Percentiles rank a stretch among this genome's conserved stretches.
Conservation (phyloP, 2,888 invertebrate species). For the Ophraella communa region DNA sequence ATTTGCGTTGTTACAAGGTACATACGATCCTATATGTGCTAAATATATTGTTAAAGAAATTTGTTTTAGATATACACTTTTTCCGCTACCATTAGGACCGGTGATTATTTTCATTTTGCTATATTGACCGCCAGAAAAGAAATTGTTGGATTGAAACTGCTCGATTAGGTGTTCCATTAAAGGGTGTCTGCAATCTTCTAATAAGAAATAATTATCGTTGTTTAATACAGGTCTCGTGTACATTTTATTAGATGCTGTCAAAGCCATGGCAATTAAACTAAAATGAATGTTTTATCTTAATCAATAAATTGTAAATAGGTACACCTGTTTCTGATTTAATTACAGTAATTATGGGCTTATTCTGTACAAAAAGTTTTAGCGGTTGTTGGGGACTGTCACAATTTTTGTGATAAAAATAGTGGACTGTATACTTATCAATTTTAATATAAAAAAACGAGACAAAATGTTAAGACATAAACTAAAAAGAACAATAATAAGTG, state of each 20-base stretch:
- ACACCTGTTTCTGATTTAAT: constrained; percentile 5
- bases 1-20: constrained; percentile 78
- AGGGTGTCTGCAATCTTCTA: constrained; percentile 71
- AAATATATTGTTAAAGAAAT: constrained; percentile 79
- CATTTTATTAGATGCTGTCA: constrained; percentile 52
- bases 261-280: constrained; percentile 58
- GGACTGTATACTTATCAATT: too few species aligned
- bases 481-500: too few species aligned
- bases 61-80: constrained; percentile 91
- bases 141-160: constrained; percentile 78
- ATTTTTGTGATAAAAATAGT: too few species aligned
- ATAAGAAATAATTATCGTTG: constrained; percentile 51
- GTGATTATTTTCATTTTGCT: constrained; percentile 79
- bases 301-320: not conserved
- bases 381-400: too few species aligned
- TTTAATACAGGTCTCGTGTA: constrained; percentile 57
- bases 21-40: constrained; percentile 88
- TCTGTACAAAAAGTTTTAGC: too few species aligned
- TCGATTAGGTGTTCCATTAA: constrained; percentile 71
- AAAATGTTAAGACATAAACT: too few species aligned
- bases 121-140: constrained; percentile 64
- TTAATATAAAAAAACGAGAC: too few species aligned
- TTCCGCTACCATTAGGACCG: constrained; percentile 92
- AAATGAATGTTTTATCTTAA: constrained; percentile 2
- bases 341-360: not conserved